Evolutionary conservation across 2,113 vertebrate genomes (phyloP), one percentile per base, ranked within the genome.

Genomic region (Odontophorus gujanensis): DNA sequence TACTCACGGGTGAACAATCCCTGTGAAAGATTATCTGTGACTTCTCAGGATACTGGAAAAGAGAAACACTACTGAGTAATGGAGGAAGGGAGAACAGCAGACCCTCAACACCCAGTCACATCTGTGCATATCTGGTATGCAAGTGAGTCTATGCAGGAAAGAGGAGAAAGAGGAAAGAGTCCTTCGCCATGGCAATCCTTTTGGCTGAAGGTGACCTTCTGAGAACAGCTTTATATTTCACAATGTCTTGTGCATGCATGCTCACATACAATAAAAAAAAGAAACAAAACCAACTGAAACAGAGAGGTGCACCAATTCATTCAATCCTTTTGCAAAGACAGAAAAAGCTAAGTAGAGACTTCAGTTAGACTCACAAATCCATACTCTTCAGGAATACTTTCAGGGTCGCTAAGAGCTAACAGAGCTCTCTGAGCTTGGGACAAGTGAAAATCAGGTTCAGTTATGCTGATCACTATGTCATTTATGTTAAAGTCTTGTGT

Each of bases 1-100:
- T 74, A 85, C 34, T 63, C 82, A 89, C 57, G 90, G 76, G 47
- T 81, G 82, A 91, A 80, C 9, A 74, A 78, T 81, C 75, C 79
- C 57, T 32, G 4, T 72, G 61, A 83, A 85, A 67, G 30, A 89
- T 1, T 85, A 57, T 36, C 72, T 10, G 1, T 13, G 45, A 13
- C 50, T 87, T 89, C 50, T n/a, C 67, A 74, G n/a, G 19, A 40
- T 43, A 75, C 36, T 84, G 76, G 68, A 38, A 72, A 74, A 87
- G 55, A 87, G 50, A 87, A 80, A 45, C 9, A 65, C 9, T 21
- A 66, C 36, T n/a, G 68, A 81, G 32, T 36, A 69, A 89, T 67
- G 26, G 30, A 85, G 36, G 78, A 91, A 73, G 36, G 16, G 25
- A 92, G 14, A 73, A 36, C 0, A 3, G 26, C 26, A 76, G 18